Percentiles rank a stretch among this genome's conserved stretches.
These are phyloP conservation scores for Parnassius mnemosyne DNA, from an alignment of 2,888 invertebrate species.

Conservation along the genomic window DNA sequence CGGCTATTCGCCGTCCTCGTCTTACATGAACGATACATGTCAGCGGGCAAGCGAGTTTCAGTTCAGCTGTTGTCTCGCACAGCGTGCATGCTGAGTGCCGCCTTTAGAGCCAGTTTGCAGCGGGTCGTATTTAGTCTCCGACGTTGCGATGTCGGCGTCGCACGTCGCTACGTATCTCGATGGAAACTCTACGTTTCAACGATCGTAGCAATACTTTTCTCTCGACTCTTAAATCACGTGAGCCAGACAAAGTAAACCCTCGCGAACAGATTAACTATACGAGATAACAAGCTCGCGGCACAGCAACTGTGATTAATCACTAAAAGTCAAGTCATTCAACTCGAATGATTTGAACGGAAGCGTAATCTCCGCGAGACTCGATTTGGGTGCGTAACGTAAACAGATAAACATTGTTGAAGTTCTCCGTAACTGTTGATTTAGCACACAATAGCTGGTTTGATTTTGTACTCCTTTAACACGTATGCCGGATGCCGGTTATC, in stretches of 20 bases:
- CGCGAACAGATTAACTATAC: constrained; percentile 69
- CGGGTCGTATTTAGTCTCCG: constrained; percentile 54
- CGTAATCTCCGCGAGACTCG: constrained; percentile 57
- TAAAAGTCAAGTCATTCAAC: constrained; percentile 52
- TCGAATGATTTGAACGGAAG: constrained; percentile 54
- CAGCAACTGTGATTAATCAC: constrained; percentile 65
- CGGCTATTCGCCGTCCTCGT: constrained; percentile 54
- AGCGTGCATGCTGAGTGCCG: constrained; percentile 53
- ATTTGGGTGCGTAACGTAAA: constrained; percentile 66
- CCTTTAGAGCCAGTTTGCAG: constrained; percentile 44
- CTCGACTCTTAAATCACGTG: constrained; percentile 70
- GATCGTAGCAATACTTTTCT: constrained; percentile 66
- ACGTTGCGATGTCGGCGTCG: constrained; percentile 66
- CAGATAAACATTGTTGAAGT: constrained; percentile 66
- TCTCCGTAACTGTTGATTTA: constrained; percentile 62
- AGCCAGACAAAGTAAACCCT: constrained; percentile 62
- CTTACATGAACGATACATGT: constrained; percentile 41
- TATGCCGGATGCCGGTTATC: constrained; percentile 38
- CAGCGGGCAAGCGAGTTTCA: constrained; percentile 45
- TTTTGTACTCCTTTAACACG: constrained; percentile 42
- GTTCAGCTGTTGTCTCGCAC: constrained; percentile 48
- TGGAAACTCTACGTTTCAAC: constrained; percentile 52
- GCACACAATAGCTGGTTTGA: constrained; percentile 44
- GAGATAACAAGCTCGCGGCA: constrained; percentile 63
- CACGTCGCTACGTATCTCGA: constrained; percentile 56